Conservation (phyloP, 2,113 vertebrate species). For the Rhynchomys soricoides region DNA sequence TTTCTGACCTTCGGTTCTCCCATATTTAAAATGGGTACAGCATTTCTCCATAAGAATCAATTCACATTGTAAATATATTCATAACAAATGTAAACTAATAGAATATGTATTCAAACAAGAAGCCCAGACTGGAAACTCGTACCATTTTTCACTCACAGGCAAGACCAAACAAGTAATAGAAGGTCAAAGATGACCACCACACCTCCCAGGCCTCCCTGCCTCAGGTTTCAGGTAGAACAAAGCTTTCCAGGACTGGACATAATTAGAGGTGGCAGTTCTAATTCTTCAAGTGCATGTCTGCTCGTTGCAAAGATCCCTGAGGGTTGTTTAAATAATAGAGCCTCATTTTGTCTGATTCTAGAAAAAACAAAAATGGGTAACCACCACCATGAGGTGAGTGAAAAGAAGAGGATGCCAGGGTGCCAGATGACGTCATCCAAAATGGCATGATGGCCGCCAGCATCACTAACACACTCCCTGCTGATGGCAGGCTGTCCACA, state of each 20-base stretch:
- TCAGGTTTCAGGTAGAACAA: conserved; percentile 45
- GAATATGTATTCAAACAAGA: not conserved
- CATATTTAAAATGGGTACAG: conserved; percentile 40
- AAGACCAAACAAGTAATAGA: not conserved
- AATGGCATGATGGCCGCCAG: not conserved
- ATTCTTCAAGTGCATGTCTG: conserved; percentile 66
- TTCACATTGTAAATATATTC: not conserved
- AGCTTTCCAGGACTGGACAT: conserved; percentile 58
- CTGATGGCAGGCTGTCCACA: not conserved
- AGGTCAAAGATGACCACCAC: not conserved
- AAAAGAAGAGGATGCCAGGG: not conserved
- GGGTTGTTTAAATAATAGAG: conserved; percentile 67
- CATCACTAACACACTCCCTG: not conserved
- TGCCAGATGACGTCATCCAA: conserved; percentile 53
- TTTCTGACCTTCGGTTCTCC: conserved; percentile 22
- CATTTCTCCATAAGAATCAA: conserved; percentile 2
- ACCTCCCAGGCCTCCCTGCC: not conserved
- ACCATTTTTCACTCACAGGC: not conserved
- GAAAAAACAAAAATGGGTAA: conserved; percentile 70
- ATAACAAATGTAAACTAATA: conserved; percentile 20
- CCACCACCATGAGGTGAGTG: not conserved
- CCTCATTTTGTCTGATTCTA: conserved; percentile 71
- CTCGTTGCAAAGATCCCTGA: conserved; percentile 59
- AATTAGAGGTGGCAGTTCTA: conserved; percentile 64
- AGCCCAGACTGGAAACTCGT: not conserved